phyloP scores from a whole-genome alignment of 2,797 vertebrate genomes.

The Vireo griseus region DNA sequence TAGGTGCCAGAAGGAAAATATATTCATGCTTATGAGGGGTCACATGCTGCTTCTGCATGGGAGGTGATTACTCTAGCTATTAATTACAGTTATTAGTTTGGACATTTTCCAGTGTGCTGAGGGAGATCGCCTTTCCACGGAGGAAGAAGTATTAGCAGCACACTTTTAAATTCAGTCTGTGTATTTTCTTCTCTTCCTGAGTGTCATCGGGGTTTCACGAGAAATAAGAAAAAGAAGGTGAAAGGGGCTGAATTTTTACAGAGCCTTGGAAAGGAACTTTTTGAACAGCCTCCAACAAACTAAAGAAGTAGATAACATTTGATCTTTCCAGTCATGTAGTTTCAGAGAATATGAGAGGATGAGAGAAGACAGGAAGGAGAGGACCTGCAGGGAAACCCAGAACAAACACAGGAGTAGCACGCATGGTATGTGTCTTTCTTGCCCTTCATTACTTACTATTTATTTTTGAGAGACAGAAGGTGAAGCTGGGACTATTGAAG shows the following conservation, averaged over 20 bases:
- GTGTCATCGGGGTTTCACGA: background rate
- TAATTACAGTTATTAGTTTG: conserved; percentile 39
- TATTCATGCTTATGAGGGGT: background rate
- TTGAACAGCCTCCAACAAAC: background rate
- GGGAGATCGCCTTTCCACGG: background rate
- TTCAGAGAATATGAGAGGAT: background rate
- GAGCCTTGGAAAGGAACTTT: background rate
- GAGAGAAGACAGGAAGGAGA: background rate
- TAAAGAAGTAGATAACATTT: background rate
- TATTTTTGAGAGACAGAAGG: background rate
- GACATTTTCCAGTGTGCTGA: background rate
- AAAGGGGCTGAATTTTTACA: background rate
- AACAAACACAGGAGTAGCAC: background rate
- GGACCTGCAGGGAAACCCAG: background rate
- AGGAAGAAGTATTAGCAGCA: background rate
- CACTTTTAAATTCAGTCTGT: background rate
- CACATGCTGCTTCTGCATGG: background rate
- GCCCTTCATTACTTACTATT: background rate
- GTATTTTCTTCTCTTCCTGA: background rate
- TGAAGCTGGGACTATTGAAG: background rate
- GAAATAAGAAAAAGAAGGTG: background rate
- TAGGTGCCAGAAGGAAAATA: background rate
- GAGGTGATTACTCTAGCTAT: conserved; percentile 5
- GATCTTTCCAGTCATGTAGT: background rate
- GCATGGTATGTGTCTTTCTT: background rate